Percentiles rank a stretch among this genome's conserved stretches.
phyloP scores from a whole-genome alignment of 1,140 invertebrate species.

The Macrobrachium nipponense region DNA sequence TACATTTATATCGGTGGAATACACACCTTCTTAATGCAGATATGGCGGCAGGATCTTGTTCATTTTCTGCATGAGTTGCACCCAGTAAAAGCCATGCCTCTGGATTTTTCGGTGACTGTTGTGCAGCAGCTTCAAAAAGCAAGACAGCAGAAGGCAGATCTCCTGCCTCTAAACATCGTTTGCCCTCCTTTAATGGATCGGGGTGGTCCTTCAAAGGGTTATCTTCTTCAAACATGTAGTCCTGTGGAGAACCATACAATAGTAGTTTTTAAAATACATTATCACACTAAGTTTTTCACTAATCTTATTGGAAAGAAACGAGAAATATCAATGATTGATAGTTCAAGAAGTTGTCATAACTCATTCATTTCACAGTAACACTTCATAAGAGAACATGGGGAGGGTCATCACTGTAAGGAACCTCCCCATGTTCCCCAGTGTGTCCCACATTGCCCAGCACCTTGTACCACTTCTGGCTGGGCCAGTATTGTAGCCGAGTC shows the following conservation, averaged over 20 bases:
- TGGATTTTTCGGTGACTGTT: constrained; percentile 83
- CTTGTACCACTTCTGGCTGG: too few relatives aligned
- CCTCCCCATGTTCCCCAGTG: too few relatives aligned
- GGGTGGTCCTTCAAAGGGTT: constrained; percentile 86
- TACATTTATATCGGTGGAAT: background rate
- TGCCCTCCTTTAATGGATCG: constrained; percentile 89
- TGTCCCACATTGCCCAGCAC: too few relatives aligned
- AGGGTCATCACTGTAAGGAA: too few relatives aligned
- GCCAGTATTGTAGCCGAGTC: too few relatives aligned
- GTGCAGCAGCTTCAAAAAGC: constrained; percentile 95
- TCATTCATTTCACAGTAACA: too few relatives aligned
- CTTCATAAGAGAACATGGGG: too few relatives aligned
- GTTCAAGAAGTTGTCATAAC: too few relatives aligned
- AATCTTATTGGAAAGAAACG: too few relatives aligned
- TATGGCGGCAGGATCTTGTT: constrained; percentile 75
- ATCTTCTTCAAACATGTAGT: constrained; percentile 86
- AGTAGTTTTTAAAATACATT: background rate
- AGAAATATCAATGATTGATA: too few relatives aligned
- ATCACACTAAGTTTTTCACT: too few relatives aligned
- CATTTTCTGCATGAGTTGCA: constrained; percentile 93
- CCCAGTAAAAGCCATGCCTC: constrained; percentile 87
- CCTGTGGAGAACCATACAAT: constrained; percentile 67
- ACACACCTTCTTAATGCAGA: constrained; percentile 70
- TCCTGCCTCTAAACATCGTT: constrained; percentile 83
- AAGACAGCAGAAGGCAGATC: constrained; percentile 95